phyloP scores from a whole-genome alignment of 2,113 vertebrate genomes.

The Lutjanus erythropterus region DNA sequence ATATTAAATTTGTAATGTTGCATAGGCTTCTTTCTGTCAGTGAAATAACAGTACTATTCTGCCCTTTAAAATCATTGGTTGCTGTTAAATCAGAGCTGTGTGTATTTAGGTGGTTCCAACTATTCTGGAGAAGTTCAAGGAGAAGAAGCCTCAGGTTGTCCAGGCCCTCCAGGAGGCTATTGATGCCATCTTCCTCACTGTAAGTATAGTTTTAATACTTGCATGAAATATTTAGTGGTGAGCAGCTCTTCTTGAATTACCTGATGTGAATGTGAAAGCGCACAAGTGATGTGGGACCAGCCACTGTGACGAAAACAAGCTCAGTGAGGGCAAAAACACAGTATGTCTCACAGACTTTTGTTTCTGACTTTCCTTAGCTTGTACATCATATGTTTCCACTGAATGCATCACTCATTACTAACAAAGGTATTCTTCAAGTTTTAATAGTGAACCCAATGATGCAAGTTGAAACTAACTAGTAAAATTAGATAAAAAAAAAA shows the following conservation, averaged over 20 bases:
- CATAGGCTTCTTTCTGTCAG: too few species aligned
- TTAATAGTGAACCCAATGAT: too few species aligned
- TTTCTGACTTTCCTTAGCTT: too few species aligned
- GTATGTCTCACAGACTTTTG: too few species aligned
- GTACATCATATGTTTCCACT: too few species aligned
- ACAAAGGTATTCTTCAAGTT: too few species aligned
- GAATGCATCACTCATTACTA: too few species aligned
- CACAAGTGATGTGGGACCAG: background rate
- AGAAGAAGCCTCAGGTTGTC: slow-evolving; percentile 98
- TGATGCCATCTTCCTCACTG: slow-evolving; percentile 96
- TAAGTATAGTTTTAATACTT: slow-evolving; percentile 79
- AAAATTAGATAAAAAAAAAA: too few species aligned
- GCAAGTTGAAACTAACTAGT: too few species aligned
- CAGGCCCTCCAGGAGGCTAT: slow-evolving; percentile 97
- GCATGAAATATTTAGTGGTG: background rate
- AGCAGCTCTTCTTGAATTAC: background rate
- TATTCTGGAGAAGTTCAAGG: slow-evolving; percentile 98
- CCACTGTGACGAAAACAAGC: background rate
- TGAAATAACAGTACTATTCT: too few species aligned
- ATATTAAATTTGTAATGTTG: background rate
- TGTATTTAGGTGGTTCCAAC: slow-evolving; percentile 93
- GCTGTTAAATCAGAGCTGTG: background rate
- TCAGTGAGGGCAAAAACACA: background rate
- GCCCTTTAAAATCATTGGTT: background rate
- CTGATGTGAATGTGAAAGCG: too few species aligned